Evolutionary conservation across 2,888 invertebrate species (phyloP).

Genomic region (Drosophila mercatorum): DNA sequence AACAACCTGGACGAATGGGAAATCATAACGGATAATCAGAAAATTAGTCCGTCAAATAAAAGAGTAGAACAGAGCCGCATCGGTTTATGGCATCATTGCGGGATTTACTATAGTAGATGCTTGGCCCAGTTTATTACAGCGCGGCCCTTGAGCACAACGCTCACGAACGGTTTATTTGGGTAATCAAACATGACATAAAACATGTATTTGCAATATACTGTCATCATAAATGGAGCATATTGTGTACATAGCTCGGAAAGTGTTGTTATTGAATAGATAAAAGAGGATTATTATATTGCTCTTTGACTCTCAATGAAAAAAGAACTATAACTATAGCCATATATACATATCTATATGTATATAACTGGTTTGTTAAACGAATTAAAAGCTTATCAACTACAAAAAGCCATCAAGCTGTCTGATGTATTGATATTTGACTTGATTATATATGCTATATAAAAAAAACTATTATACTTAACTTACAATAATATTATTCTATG

Average conservation of each 20-base stretch:
- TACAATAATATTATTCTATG: no score
- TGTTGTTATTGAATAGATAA: constrained; percentile 6
- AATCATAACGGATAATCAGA: constrained; percentile 57
- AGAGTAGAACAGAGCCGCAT: background rate
- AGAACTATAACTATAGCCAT: background rate
- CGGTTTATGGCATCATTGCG: constrained; percentile 19
- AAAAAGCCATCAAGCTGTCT: background rate
- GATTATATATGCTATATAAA: no score
- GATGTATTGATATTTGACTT: background rate
- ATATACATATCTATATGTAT: no score
- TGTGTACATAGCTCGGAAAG: background rate
- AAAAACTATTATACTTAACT: no score
- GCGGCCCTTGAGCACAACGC: constrained; percentile 10
- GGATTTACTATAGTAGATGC: constrained; percentile 2
- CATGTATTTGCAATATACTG: constrained; percentile 27
- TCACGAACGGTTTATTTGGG: constrained; percentile 17
- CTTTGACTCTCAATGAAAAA: background rate
- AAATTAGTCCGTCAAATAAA: constrained; percentile 10
- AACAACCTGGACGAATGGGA: constrained; percentile 3
- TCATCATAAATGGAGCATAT: constrained; percentile 13
- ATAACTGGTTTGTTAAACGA: background rate
- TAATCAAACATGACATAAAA: constrained; percentile 40
- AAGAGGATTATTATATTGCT: background rate
- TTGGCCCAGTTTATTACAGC: constrained; percentile 16
- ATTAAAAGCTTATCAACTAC: background rate